Evolutionary conservation across 1,140 invertebrate genomes (phyloP).

Genomic region (Periplaneta americana): DNA sequence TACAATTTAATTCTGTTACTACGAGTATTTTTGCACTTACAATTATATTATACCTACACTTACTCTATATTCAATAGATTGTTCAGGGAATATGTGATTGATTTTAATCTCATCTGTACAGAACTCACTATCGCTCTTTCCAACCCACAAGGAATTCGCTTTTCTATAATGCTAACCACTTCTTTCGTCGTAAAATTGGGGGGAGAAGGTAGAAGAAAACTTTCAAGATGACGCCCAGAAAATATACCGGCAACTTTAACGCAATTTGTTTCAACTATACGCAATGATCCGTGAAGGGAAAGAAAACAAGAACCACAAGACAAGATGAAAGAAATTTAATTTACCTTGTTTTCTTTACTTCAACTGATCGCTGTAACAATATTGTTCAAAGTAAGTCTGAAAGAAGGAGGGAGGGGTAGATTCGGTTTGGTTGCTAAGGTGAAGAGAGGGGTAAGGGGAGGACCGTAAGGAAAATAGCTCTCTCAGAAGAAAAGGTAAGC

Average conservation of each 20-base stretch:
- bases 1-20: too few species aligned
- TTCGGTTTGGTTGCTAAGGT: neutral
- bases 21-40: too few species aligned
- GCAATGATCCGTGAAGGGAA: neutral
- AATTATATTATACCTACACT: too few species aligned
- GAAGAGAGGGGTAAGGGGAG: neutral
- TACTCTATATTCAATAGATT: too few species aligned
- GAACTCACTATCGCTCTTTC: too few species aligned
- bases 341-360: constrained; percentile 15
- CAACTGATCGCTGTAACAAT: constrained; percentile 16
- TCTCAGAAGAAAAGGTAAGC: neutral
- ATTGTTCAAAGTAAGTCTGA: constrained; percentile 4
- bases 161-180: neutral
- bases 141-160: too few species aligned
- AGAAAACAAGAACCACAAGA: neutral
- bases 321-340: constrained; percentile 12
- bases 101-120: too few species aligned
- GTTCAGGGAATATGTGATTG: too few species aligned
- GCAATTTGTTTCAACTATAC: neutral
- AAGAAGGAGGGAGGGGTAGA: neutral
- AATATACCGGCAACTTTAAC: neutral
- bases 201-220: too few species aligned
- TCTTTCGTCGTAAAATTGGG: neutral
- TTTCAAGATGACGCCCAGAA: neutral
- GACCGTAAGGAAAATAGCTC: neutral